Conservation (phyloP, 2,888 invertebrate genomes). For the Himalopsyche kuldschensis region DNA sequence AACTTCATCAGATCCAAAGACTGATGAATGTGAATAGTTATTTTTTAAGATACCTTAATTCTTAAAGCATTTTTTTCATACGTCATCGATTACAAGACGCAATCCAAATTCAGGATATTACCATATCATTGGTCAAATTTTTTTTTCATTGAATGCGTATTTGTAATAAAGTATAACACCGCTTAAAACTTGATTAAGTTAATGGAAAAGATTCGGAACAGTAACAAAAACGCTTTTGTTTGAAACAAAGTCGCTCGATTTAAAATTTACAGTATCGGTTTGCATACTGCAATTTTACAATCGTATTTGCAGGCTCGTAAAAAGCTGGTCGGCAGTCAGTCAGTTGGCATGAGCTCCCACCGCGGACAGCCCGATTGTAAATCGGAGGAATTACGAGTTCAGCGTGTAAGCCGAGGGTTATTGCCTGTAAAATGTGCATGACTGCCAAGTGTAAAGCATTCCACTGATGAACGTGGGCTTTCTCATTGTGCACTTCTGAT, state of each 20-base stretch:
- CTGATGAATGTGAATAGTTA: no score
- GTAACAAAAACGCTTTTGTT: not conserved
- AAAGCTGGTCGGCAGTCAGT: not conserved
- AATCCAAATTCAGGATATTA: no score
- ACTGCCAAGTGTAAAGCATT: not conserved
- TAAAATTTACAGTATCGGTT: not conserved
- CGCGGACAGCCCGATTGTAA: conserved; percentile 18
- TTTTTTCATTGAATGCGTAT: no score
- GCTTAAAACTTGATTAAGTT: no score
- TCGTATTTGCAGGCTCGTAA: not conserved
- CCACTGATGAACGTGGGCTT: not conserved
- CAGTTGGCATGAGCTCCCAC: not conserved
- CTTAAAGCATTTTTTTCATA: no score
- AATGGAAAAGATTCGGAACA: no score
- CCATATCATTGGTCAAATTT: no score
- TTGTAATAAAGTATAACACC: no score
- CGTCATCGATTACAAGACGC: no score
- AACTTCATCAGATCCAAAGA: no score
- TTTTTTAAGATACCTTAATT: no score
- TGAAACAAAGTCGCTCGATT: not conserved
- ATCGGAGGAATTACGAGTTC: conserved; percentile 26
- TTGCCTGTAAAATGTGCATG: conserved; percentile 31
- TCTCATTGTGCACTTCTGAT: not conserved
- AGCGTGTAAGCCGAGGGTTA: conserved; percentile 32
- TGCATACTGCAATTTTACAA: not conserved